A percentile compares a stretch with the other conserved stretches of the same genome.
Evolutionary conservation across 2,113 vertebrate genomes (phyloP).

Genomic region (Pandion haliaetus): DNA sequence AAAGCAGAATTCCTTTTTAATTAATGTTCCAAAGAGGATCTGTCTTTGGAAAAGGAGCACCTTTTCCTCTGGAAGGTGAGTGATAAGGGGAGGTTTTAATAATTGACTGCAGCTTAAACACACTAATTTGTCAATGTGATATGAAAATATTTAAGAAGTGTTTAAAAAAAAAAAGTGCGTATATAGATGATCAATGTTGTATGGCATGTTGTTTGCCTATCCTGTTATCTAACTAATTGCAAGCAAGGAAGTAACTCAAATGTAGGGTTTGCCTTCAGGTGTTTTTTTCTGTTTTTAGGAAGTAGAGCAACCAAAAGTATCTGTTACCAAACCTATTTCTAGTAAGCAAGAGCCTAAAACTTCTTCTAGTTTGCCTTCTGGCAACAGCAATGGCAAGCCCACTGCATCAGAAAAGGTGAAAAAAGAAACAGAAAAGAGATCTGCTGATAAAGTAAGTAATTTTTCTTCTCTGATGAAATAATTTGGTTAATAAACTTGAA

Average conservation of each 20-base stretch:
- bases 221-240: neutral
- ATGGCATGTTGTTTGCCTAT: neutral
- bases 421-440: conserved; percentile 91
- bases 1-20: neutral
- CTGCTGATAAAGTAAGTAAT: conserved; percentile 87
- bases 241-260: neutral
- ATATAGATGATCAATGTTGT: neutral
- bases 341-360: conserved; percentile 90
- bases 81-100: neutral
- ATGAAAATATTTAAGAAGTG: neutral
- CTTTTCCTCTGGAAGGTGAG: neutral
- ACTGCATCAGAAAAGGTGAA: conserved; percentile 86
- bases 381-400: conserved; percentile 85
- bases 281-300: conserved; percentile 76
- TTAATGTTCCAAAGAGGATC: neutral
- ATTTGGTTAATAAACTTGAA: neutral
- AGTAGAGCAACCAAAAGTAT: conserved; percentile 84
- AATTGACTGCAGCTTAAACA: neutral
- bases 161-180: rapidly evolving
- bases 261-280: neutral
- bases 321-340: conserved; percentile 82
- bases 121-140: neutral
- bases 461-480: neutral
- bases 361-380: conserved; percentile 78
- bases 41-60: neutral